phyloP scores from a whole-genome alignment of 2,888 invertebrate genomes.

The Nycteola revayana region DNA sequence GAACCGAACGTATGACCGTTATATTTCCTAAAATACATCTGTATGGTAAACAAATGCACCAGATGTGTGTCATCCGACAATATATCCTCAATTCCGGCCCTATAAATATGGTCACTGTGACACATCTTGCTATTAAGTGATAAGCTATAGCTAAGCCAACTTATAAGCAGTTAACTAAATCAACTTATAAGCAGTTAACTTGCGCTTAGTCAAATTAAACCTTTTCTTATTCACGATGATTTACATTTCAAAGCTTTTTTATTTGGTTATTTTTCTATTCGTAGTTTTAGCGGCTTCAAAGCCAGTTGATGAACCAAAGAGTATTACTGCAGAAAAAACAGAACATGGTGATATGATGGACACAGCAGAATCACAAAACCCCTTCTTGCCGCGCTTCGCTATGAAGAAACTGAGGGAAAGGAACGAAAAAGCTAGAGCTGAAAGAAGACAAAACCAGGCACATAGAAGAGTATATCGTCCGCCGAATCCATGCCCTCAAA shows the following conservation, averaged over 20 bases:
- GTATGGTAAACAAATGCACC: slow-evolving; percentile 68
- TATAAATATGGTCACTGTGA: slow-evolving; percentile 53
- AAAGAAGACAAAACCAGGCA: slow-evolving; percentile 41
- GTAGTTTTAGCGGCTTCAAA: slow-evolving; percentile 38
- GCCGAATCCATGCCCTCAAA: slow-evolving; percentile 30
- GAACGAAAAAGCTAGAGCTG: slow-evolving; percentile 50
- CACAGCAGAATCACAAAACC: slow-evolving; percentile 62
- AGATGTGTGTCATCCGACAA: slow-evolving; percentile 65
- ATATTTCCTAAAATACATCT: slow-evolving; percentile 66
- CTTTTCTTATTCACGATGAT: too few relatives aligned
- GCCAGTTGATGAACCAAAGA: slow-evolving; percentile 40
- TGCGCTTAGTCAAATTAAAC: slow-evolving; percentile 1
- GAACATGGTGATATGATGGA: slow-evolving; percentile 60
- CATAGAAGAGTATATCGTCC: slow-evolving; percentile 33
- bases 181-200: too few relatives aligned
- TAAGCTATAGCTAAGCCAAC: slow-evolving; percentile 28
- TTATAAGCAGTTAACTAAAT: background rate
- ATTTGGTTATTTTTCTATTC: slow-evolving; percentile 36
- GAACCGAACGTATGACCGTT: slow-evolving; percentile 70
- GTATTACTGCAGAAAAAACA: slow-evolving; percentile 12
- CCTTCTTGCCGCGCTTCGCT: slow-evolving; percentile 68
- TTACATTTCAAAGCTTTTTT: slow-evolving; percentile 35
- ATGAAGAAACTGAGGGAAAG: slow-evolving; percentile 65
- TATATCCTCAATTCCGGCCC: slow-evolving; percentile 31
- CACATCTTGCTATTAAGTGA: slow-evolving; percentile 47